A percentile compares a stretch with the other conserved stretches of the same genome.
Conservation (phyloP, 2,113 vertebrate genomes). For the Neopipo cinnamomea region DNA sequence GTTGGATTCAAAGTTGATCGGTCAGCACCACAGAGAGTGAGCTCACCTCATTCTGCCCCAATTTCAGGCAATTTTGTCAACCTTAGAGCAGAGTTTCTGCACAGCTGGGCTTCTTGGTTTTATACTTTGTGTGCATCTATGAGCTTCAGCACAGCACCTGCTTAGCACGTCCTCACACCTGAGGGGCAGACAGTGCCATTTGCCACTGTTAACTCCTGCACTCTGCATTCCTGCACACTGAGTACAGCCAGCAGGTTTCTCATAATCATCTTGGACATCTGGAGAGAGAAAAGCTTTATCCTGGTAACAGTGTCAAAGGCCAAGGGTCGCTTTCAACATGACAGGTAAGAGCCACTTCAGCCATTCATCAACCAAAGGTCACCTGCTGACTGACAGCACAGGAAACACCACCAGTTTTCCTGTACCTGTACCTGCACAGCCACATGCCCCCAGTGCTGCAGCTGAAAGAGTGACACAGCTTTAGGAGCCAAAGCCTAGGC, state of each 20-base stretch:
- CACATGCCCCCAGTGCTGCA: fast-evolving
- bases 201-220: background rate
- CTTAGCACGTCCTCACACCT: fast-evolving
- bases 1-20: background rate
- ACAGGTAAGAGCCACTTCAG: background rate
- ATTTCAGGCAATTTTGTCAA: background rate
- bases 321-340: background rate
- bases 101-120: background rate
- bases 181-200: fast-evolving
- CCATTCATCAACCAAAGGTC: conserved; percentile 42
- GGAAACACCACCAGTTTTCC: fast-evolving
- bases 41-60: background rate
- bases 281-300: background rate
- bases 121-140: background rate
- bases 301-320: background rate
- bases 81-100: background rate
- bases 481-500: background rate
- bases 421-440: background rate
- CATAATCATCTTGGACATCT: background rate
- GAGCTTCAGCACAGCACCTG: background rate
- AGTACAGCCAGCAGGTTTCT: background rate
- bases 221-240: background rate
- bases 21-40: background rate
- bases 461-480: background rate
- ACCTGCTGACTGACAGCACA: background rate